These are phyloP conservation scores for Pristionchus fissidentatus DNA, from an alignment of 2,888 invertebrate species.

Conservation along the genomic window DNA sequence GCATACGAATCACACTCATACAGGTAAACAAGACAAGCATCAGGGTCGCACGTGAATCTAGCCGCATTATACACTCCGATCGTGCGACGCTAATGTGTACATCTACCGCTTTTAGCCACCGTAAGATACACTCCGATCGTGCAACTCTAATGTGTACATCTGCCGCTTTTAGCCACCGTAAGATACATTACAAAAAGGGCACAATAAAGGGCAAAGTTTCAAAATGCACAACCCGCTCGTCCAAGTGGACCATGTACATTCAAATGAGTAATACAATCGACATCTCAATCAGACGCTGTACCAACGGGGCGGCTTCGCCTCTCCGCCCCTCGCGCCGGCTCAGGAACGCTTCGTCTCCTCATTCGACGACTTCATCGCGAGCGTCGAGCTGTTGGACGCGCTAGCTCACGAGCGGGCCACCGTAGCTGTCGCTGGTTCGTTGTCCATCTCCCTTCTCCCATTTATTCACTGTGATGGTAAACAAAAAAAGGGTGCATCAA, in stretches of 20 bases:
- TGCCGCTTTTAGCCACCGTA: too few relatives aligned
- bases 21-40: conserved; percentile 49
- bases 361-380: conserved; percentile 62
- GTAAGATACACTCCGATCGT: too few relatives aligned
- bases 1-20: conserved; percentile 70
- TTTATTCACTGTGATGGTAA: not conserved
- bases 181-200: too few relatives aligned
- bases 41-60: too few relatives aligned
- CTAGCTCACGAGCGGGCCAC: conserved; percentile 49
- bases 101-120: too few relatives aligned
- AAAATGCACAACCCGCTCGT: too few relatives aligned
- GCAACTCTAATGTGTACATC: too few relatives aligned
- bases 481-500: not conserved
- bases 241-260: not conserved
- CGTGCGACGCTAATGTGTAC: too few relatives aligned
- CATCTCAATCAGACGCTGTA: conserved; percentile 66
- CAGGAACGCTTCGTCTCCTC: conserved; percentile 65
- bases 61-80: too few relatives aligned
- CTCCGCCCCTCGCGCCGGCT: conserved; percentile 59
- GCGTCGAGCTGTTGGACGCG: conserved; percentile 56
- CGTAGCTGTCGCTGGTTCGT: conserved; percentile 61
- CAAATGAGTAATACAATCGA: not conserved
- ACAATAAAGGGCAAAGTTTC: too few relatives aligned
- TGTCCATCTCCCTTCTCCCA: not conserved
- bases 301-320: conserved; percentile 68